Evolutionary conservation across 2,113 vertebrate species (phyloP), one percentile per base, ranked within the genome.

Genomic region (Asarcornis scutulata): DNA sequence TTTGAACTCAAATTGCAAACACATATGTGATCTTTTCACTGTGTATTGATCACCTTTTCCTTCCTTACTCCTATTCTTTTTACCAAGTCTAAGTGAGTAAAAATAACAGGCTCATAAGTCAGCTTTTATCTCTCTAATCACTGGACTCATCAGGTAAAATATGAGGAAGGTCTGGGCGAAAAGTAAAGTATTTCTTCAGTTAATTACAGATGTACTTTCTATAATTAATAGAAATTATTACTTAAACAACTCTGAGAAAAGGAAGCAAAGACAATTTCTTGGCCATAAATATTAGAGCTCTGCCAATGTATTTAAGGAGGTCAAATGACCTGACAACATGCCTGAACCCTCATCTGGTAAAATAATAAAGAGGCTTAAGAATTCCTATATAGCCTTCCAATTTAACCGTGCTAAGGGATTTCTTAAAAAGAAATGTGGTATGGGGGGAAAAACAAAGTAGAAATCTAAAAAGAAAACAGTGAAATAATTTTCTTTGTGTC

Each of bases 311-410:
- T 76, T 96, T 95, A 92, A 85, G 86, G 86, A 94, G 86, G 93
- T 95, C 93, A 95, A 93, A 95, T 97, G 91, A 92, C 91, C 86
- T 89, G 73, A 97, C 76, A 84, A 86, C 32, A 53, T 76, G 91
- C 86, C 94, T 92, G 66, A 91, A 75, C 52, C 12, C 58, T 89
- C 94, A 89, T 75, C 95, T 95, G 96, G 91, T 95, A 86, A 92
- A 96, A 95, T 78, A 95, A 95, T 96, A 89, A 93, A 80, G 76
- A 79, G 40, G 59, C 55, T 0, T 42, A 93, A 95, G 62, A n/a
- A 83, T 82, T 95, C 52, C 53, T 84, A 52, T 86, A 53, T 32
- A 79, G 21, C 0, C 6, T 87, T 95, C 73, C 86, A 79, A 56
- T 92, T 91, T 64, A 72, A 69, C 59, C 27, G 32, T 73, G 76